phyloP scores from a whole-genome alignment of 2,888 invertebrate genomes.

The Mythimna lalbum region DNA sequence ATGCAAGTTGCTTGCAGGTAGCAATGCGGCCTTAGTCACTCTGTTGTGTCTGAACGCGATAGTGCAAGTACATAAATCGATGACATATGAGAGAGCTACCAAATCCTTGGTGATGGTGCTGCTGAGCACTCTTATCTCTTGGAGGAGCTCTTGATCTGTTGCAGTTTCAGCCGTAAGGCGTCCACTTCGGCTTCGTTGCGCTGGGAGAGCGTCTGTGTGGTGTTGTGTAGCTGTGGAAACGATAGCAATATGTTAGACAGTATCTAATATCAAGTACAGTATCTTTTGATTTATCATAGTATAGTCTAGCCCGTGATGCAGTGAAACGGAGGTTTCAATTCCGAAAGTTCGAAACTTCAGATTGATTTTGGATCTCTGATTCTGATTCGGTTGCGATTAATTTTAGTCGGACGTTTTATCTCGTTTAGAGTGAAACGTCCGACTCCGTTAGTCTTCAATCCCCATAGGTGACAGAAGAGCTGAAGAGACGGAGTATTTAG shows the following conservation, averaged over 20 bases:
- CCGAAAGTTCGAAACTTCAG: too few species aligned
- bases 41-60: constrained; percentile 35
- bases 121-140: constrained; percentile 83
- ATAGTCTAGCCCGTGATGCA: too few species aligned
- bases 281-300: too few species aligned
- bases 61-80: constrained; percentile 44
- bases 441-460: too few species aligned
- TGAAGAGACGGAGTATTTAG: too few species aligned
- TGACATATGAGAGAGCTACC: constrained; percentile 76
- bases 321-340: too few species aligned
- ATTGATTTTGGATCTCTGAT: too few species aligned
- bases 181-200: constrained; percentile 88
- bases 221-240: constrained; percentile 82
- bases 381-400: too few species aligned
- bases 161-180: constrained; percentile 86
- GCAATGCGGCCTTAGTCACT: constrained; percentile 3
- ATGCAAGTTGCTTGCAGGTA: too few species aligned
- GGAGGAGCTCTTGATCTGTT: constrained; percentile 89
- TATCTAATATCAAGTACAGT: not conserved
- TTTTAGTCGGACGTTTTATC: too few species aligned
- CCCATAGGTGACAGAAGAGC: too few species aligned
- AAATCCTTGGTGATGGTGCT: constrained; percentile 64
- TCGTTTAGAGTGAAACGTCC: too few species aligned
- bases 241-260: not conserved
- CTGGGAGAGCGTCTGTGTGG: constrained; percentile 80